phyloP scores from a whole-genome alignment of 2,797 vertebrate species.

The Chaetodon trifasciatus region DNA sequence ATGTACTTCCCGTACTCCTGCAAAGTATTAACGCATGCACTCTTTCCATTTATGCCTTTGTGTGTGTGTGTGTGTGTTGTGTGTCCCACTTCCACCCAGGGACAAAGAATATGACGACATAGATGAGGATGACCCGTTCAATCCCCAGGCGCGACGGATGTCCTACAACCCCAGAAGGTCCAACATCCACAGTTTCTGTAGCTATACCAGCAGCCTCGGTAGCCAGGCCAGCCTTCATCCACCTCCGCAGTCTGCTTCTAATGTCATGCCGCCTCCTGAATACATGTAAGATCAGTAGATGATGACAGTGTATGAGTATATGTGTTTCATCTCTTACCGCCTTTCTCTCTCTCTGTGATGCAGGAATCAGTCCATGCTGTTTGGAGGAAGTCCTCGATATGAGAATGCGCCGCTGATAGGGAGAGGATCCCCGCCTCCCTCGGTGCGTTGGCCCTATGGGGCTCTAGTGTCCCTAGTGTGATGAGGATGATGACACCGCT shows the following conservation, averaged over 20 bases:
- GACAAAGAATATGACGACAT: constrained; percentile 94
- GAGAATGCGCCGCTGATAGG: constrained; percentile 97
- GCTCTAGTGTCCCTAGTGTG: constrained; percentile 75
- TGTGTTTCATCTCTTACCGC: constrained; percentile 42
- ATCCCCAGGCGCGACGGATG: constrained; percentile 90
- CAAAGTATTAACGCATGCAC: constrained; percentile 59
- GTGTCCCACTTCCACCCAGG: constrained; percentile 73
- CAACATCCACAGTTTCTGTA: constrained; percentile 95
- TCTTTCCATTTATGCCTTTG: constrained; percentile 31
- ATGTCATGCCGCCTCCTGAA: constrained; percentile 88
- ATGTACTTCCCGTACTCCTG: constrained; percentile 43
- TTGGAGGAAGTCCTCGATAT: constrained; percentile 94
- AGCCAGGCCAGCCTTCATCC: constrained; percentile 94
- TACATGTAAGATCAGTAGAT: constrained; percentile 90
- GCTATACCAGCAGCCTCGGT: constrained; percentile 94
- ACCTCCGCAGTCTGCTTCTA: constrained; percentile 88
- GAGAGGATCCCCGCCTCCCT: constrained; percentile 95
- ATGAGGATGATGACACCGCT: constrained; percentile 52
- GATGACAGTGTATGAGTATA: background rate
- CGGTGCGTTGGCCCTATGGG: constrained; percentile 87
- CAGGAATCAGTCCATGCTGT: constrained; percentile 97
- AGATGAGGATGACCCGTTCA: constrained; percentile 96
- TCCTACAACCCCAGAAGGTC: constrained; percentile 88
- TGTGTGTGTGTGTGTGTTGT: background rate
- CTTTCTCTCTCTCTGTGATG: constrained; percentile 19